Conservation (phyloP, 1,140 invertebrate species). For the Anastrepha ludens region DNA sequence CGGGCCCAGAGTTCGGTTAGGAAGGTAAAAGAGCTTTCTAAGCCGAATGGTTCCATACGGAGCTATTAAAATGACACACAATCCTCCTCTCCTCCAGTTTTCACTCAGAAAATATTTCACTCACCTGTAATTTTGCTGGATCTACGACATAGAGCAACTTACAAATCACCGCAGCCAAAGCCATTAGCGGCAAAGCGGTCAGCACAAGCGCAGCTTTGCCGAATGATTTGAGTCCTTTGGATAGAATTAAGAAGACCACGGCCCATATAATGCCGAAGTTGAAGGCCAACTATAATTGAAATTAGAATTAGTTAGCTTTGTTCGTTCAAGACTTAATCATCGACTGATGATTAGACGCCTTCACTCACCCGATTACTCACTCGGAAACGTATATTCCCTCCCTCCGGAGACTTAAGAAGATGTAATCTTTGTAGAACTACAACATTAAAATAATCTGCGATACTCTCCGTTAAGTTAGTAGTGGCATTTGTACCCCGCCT, state of each 20-base stretch:
- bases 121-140: slow-evolving; percentile 65
- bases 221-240: slow-evolving; percentile 90
- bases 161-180: slow-evolving; percentile 63
- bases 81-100: too few species aligned
- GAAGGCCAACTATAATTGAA: slow-evolving; percentile 83
- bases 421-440: slow-evolving; percentile 85
- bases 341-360: not conserved
- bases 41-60: too few species aligned
- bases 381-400: slow-evolving; percentile 64
- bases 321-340: too few species aligned
- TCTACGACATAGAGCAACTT: slow-evolving; percentile 69
- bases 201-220: slow-evolving; percentile 81
- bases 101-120: not conserved
- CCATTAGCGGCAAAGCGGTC: slow-evolving; percentile 63
- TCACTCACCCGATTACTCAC: slow-evolving; percentile 71
- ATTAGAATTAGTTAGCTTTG: not conserved
- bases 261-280: slow-evolving; percentile 93
- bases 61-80: too few species aligned
- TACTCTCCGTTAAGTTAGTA: slow-evolving; percentile 83
- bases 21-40: too few species aligned
- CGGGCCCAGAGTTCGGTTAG: too few species aligned
- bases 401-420: slow-evolving; percentile 75
- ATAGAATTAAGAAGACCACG: slow-evolving; percentile 90
- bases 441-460: slow-evolving; percentile 89
- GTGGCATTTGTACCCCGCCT: slow-evolving; percentile 62